A percentile compares a stretch with the other conserved stretches of the same genome.
These are phyloP conservation scores for Xiphydria camelus DNA, from an alignment of 2,888 invertebrate genomes.

Conservation along the genomic window DNA sequence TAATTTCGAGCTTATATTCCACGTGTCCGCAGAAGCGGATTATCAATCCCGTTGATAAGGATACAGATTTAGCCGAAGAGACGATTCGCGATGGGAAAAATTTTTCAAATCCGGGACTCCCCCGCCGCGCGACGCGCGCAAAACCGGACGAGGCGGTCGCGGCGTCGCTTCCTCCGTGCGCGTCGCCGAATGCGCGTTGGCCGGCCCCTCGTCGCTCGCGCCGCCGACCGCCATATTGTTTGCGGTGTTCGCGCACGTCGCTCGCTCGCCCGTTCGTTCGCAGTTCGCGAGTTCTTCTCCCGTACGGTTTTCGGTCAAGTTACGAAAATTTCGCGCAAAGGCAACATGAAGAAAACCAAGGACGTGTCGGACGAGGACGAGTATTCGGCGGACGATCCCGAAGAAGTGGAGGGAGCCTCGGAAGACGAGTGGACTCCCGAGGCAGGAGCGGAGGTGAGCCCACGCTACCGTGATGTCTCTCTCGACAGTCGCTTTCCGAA, in stretches of 20 bases:
- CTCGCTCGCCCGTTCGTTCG: conserved; percentile 17
- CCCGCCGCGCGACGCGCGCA: background rate
- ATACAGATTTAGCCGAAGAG: too few species aligned
- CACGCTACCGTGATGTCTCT: conserved; percentile 26
- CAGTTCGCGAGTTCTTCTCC: conserved; percentile 5
- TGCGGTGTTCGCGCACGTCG: conserved; percentile 39
- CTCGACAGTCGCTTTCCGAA: background rate
- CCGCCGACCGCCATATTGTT: conserved; percentile 47
- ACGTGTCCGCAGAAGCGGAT: too few species aligned
- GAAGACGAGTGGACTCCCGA: conserved; percentile 57
- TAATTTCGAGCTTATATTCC: too few species aligned
- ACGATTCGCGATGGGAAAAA: too few species aligned
- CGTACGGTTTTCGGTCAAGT: conserved; percentile 4
- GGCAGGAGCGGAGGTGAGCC: conserved; percentile 47
- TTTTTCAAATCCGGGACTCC: background rate
- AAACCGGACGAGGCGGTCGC: background rate
- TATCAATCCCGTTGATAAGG: too few species aligned
- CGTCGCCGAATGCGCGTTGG: background rate
- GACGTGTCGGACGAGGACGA: conserved; percentile 55
- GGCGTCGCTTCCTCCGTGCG: background rate
- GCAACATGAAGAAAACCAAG: conserved; percentile 54
- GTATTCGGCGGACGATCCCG: conserved; percentile 57
- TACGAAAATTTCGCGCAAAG: conserved; percentile 53
- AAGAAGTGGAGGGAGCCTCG: conserved; percentile 56
- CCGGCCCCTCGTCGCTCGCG: conserved; percentile 23